phyloP scores from a whole-genome alignment of 2,888 invertebrate genomes.

The Parnassius apollo region DNA sequence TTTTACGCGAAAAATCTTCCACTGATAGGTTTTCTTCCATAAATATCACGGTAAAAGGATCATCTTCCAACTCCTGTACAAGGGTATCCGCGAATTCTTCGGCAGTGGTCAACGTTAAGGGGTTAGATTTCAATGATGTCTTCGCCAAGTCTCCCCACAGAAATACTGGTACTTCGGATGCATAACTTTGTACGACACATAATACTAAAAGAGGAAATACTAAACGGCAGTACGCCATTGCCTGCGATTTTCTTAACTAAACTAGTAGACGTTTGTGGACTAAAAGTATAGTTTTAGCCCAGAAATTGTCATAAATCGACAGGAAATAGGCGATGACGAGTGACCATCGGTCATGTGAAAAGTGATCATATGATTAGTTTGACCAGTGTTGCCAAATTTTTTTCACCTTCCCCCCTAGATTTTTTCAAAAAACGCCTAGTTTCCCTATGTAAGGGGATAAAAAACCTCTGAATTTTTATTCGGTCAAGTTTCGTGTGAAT shows the following conservation, averaged over 20 bases:
- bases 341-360: slow-evolving; percentile 77
- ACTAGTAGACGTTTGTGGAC: slow-evolving; percentile 62
- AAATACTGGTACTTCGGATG: slow-evolving; percentile 78
- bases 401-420: too few species aligned
- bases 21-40: slow-evolving; percentile 78
- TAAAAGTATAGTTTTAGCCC: slow-evolving; percentile 60
- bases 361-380: slow-evolving; percentile 73
- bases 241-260: slow-evolving; percentile 38
- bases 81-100: slow-evolving; percentile 60
- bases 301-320: slow-evolving; percentile 60
- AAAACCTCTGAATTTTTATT: too few species aligned
- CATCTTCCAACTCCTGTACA: slow-evolving; percentile 53
- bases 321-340: slow-evolving; percentile 62
- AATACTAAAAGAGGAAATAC: slow-evolving; percentile 65
- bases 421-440: too few species aligned
- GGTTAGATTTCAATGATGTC: slow-evolving; percentile 48
- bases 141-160: slow-evolving; percentile 77
- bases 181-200: slow-evolving; percentile 57
- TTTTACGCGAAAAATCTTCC: slow-evolving; percentile 80
- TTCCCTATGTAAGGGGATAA: too few species aligned
- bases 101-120: slow-evolving; percentile 51
- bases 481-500: too few species aligned
- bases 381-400: too few species aligned
- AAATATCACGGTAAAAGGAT: slow-evolving; percentile 74
- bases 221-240: slow-evolving; percentile 74